phyloP scores from a whole-genome alignment of 2,113 vertebrate genomes.

The Numida meleagris region DNA sequence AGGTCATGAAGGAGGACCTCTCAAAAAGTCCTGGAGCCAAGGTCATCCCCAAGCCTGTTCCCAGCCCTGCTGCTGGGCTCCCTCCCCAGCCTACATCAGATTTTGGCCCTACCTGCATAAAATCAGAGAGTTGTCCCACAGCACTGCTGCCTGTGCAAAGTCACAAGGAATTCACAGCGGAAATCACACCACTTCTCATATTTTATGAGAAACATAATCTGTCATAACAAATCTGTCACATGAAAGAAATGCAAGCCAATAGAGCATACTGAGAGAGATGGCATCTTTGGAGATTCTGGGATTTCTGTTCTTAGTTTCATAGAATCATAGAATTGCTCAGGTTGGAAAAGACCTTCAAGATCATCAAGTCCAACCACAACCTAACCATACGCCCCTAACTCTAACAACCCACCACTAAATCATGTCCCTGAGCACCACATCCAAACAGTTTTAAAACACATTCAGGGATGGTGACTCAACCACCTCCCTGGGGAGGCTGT shows the following conservation, averaged over 20 bases:
- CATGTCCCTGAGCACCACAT: no score
- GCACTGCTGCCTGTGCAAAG: background rate
- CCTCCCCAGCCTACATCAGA: background rate
- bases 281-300: background rate
- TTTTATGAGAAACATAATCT: background rate
- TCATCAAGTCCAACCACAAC: no score
- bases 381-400: no score
- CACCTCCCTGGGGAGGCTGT: no score
- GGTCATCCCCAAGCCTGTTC: background rate
- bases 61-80: background rate
- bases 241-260: constrained; percentile 21
- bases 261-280: constrained; percentile 8
- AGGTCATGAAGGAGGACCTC: background rate
- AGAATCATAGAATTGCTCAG: no score
- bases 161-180: background rate
- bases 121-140: background rate
- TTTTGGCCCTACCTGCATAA: background rate
- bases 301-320: background rate
- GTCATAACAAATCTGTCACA: background rate
- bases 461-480: no score
- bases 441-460: no score
- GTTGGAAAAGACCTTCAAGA: no score
- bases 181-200: fast-evolving
- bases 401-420: no score
- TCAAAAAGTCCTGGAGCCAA: background rate